Conservation (phyloP, 2,888 invertebrate genomes). For the Nymphalis c-album region DNA sequence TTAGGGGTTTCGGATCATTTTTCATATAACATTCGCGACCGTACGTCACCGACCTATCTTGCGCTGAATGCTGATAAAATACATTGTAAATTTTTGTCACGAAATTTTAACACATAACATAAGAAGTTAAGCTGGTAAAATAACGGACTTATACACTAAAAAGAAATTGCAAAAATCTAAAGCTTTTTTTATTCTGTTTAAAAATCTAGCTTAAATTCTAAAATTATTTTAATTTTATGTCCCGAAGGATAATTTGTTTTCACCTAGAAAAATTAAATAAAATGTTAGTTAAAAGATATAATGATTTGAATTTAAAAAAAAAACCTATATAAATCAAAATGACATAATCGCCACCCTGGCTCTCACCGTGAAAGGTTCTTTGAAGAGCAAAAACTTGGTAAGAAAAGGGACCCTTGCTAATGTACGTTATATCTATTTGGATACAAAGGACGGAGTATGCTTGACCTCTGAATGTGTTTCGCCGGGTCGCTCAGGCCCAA, state of each 20-base stretch:
- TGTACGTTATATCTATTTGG: constrained; percentile 73
- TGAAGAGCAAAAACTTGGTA: constrained; percentile 56
- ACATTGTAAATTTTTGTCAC: background rate
- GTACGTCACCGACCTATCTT: constrained; percentile 30
- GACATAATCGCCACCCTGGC: constrained; percentile 62
- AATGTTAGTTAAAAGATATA: too few relatives aligned
- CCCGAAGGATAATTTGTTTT: background rate
- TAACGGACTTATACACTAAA: too few relatives aligned
- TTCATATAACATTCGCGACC: constrained; percentile 36
- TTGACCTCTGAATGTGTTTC: constrained; percentile 64
- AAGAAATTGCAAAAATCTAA: too few relatives aligned
- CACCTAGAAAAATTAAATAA: too few relatives aligned
- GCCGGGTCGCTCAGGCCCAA: constrained; percentile 39
- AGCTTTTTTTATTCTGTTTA: background rate
- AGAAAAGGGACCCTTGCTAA: constrained; percentile 71
- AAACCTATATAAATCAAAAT: constrained; percentile 70
- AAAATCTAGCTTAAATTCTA: too few relatives aligned
- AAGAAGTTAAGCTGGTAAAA: too few relatives aligned
- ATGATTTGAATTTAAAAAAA: constrained; percentile 10
- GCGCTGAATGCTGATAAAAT: background rate
- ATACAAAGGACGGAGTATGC: constrained; percentile 68
- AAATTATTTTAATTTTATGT: too few relatives aligned
- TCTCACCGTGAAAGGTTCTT: constrained; percentile 42
- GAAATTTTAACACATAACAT: too few relatives aligned
- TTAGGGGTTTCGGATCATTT: constrained; percentile 35